Base-by-base conservation (phyloP, 2,888 invertebrate genomes). In the Meiosimyza platycephala region DNA sequence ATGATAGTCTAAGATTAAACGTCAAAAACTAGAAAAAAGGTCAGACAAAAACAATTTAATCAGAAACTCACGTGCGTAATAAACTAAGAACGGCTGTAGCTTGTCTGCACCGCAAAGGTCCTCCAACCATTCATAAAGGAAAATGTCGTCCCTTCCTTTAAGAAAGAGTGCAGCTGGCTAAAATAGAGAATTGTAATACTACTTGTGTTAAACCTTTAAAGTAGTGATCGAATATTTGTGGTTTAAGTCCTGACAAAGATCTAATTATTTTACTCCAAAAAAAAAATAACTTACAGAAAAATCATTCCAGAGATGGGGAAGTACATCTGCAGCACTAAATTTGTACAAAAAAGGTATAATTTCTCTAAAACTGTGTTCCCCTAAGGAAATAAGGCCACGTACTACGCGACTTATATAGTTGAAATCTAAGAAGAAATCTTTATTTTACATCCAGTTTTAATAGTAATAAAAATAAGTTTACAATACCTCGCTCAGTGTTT, bases 111-210 rank as follows among this genome's bases (percentile, higher is more conserved):
- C 85, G 33, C 87, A 87, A 0, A 87, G 80, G 22, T 80, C 82
- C 15, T 85, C 82, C 9, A 88, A 71, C 85, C 87, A 88, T 74
- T 87, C 87, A 68, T 88, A 87, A 4, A 87, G 76, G 66, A 85
- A 86, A 15, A 86, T 85, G 68, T 87, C 87, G 55, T 85, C 84
- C 12, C 78, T 76, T 0, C 88, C 88, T 1, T 78, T 79, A 0
- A 87, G 68, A 67, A 84, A 87, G 5, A 83, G 76, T 3, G 86
- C 85, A 72, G 83, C 81, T 18, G 81, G 78, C 83, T 84, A 51
- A 54, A 51, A 59, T 40, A 9, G 12, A 47, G 22, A 59, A 68
- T 40, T 6, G 11, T 7, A 40, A 9, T 40, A 40, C 40, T 7
- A 40, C 40, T 40, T 40, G 40, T 40, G 40, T 69, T 64, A 18